phyloP scores from a whole-genome alignment of 2,888 invertebrate genomes.

The Troides helena region DNA sequence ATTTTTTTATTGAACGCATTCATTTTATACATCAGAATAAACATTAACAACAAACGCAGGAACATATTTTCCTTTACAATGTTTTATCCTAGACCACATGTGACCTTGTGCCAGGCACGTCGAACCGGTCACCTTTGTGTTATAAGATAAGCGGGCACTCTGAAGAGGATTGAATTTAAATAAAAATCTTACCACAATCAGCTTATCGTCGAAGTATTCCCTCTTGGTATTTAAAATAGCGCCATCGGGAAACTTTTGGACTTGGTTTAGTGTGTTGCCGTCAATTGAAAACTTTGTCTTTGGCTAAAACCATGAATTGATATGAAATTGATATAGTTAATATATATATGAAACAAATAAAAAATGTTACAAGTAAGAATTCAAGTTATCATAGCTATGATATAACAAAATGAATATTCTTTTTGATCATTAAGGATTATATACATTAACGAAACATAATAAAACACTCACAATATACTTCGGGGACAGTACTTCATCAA shows the following conservation, averaged over 20 bases:
- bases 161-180: too few relatives aligned
- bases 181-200: conserved; percentile 8
- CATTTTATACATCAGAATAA: too few relatives aligned
- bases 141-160: too few relatives aligned
- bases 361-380: neutral
- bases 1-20: too few relatives aligned
- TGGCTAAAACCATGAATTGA: neutral
- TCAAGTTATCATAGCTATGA: neutral
- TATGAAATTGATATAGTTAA: neutral
- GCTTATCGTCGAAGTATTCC: conserved; percentile 12
- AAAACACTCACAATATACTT: conserved; percentile 1
- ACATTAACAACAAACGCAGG: too few relatives aligned
- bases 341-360: neutral
- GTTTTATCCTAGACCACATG: too few relatives aligned
- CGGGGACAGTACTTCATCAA: conserved; percentile 33
- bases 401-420: too few relatives aligned
- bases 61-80: too few relatives aligned
- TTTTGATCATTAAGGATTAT: neutral
- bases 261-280: conserved; percentile 15
- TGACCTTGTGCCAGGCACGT: too few relatives aligned
- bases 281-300: neutral
- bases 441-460: neutral
- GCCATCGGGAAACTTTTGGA: conserved; percentile 6
- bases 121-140: too few relatives aligned
- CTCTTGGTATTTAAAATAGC: conserved; percentile 3